These are phyloP conservation scores for Microplitis demolitor DNA, from an alignment of 1,140 invertebrate species.

Conservation along the genomic window DNA sequence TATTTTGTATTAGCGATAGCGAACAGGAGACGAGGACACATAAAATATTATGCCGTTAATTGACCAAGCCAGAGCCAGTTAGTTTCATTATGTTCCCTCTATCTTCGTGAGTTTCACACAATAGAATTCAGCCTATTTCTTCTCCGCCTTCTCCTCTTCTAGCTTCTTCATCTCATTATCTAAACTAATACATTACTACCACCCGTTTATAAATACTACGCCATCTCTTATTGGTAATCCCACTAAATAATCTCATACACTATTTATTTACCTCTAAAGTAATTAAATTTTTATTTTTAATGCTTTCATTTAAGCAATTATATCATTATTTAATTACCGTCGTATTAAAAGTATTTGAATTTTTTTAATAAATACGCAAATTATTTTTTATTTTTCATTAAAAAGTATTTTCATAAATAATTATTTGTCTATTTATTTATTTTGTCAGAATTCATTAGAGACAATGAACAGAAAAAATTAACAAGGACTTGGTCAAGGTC, in stretches of 20 bases:
- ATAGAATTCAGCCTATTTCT: slow-evolving; percentile 35
- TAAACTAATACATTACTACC: background rate
- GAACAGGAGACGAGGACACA: slow-evolving; percentile 28
- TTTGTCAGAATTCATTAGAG: too few species aligned
- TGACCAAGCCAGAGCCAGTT: slow-evolving; percentile 50
- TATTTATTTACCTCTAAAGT: too few species aligned
- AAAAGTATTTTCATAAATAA: background rate
- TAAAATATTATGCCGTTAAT: slow-evolving; percentile 53
- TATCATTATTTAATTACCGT: too few species aligned
- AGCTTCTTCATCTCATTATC: background rate
- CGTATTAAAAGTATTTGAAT: too few species aligned
- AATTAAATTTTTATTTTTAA: too few species aligned
- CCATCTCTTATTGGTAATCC: too few species aligned
- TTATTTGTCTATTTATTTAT: background rate
- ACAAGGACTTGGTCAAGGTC: too few species aligned
- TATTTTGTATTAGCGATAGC: background rate
- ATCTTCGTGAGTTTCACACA: slow-evolving; percentile 52
- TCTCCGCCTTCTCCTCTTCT: slow-evolving; percentile 17
- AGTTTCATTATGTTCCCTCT: slow-evolving; percentile 57
- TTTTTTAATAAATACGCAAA: too few species aligned
- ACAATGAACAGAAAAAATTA: too few species aligned
- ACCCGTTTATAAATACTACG: background rate
- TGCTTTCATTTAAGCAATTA: too few species aligned
- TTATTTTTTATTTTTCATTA: background rate
- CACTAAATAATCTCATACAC: too few species aligned